Conservation (phyloP, 2,888 invertebrate species). For the Cerastis leucographa region DNA sequence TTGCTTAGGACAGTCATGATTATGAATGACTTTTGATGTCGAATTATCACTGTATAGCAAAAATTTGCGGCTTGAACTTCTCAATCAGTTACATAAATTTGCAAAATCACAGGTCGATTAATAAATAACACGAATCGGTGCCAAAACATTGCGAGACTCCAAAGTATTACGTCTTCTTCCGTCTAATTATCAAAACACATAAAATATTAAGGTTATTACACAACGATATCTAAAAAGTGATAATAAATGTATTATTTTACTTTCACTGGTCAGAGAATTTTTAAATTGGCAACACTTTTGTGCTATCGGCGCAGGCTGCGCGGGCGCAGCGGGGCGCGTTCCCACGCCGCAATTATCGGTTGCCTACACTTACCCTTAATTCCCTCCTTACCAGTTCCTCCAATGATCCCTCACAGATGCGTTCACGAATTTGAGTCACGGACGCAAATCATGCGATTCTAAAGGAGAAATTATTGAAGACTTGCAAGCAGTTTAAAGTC, state of each 20-base stretch:
- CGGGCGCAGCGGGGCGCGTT: slow-evolving; percentile 69
- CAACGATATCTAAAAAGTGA: slow-evolving; percentile 26
- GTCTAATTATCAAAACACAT: slow-evolving; percentile 43
- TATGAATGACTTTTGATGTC: not conserved
- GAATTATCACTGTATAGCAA: not conserved
- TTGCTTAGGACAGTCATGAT: not conserved
- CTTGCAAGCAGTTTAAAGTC: not conserved
- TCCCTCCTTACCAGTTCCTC: slow-evolving; percentile 79
- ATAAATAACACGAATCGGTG: slow-evolving; percentile 53
- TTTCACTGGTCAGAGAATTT: slow-evolving; percentile 46
- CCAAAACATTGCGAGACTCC: slow-evolving; percentile 44
- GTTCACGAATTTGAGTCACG: slow-evolving; percentile 70
- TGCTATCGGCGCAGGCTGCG: slow-evolving; percentile 57
- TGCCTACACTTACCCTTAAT: slow-evolving; percentile 87
- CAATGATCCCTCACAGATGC: slow-evolving; percentile 67
- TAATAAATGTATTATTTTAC: slow-evolving; percentile 39
- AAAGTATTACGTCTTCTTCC: slow-evolving; percentile 53
- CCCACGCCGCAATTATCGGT: slow-evolving; percentile 89
- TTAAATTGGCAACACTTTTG: slow-evolving; percentile 47
- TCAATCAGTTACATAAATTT: slow-evolving; percentile 46
- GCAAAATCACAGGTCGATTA: slow-evolving; percentile 32
- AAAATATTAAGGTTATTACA: slow-evolving; percentile 57
- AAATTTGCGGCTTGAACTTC: slow-evolving; percentile 4
- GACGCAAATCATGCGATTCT: slow-evolving; percentile 28
- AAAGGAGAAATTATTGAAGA: slow-evolving; percentile 4